phyloP scores from a whole-genome alignment of 2,888 invertebrate species.

The Caenorhabditis virilis region DNA sequence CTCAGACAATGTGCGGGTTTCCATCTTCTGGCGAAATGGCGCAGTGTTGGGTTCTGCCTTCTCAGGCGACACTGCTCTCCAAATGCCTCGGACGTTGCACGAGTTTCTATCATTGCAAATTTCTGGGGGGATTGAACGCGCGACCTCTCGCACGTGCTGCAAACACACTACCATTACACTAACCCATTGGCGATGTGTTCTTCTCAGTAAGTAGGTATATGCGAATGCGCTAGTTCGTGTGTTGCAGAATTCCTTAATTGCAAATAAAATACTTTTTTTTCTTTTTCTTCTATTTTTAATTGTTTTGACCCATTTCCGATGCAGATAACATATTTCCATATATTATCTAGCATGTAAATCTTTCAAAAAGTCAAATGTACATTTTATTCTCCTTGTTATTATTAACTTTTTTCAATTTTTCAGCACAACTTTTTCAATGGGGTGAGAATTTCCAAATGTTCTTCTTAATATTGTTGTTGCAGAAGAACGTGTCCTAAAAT shows the following conservation, averaged over 20 bases:
- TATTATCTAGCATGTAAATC: too few relatives aligned
- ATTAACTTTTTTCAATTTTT: background rate
- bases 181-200: too few relatives aligned
- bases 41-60: conserved; percentile 30
- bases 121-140: conserved; percentile 2
- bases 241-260: too few relatives aligned
- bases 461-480: background rate
- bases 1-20: conserved; percentile 30
- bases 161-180: too few relatives aligned
- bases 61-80: conserved; percentile 25
- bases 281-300: too few relatives aligned
- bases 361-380: background rate
- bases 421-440: too few relatives aligned
- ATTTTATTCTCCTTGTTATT: background rate
- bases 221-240: too few relatives aligned
- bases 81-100: conserved; percentile 28
- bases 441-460: background rate
- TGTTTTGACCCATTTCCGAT: too few relatives aligned
- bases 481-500: conserved; percentile 2
- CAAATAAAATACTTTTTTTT: too few relatives aligned
- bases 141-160: background rate
- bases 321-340: too few relatives aligned
- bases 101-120: conserved; percentile 20
- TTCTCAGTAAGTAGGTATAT: too few relatives aligned
- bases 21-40: conserved; percentile 25